Percentiles rank a stretch among this genome's conserved stretches.
These are phyloP conservation scores for Euspilapteryx auroguttella DNA, from an alignment of 2,888 invertebrate species.

Conservation along the genomic window DNA sequence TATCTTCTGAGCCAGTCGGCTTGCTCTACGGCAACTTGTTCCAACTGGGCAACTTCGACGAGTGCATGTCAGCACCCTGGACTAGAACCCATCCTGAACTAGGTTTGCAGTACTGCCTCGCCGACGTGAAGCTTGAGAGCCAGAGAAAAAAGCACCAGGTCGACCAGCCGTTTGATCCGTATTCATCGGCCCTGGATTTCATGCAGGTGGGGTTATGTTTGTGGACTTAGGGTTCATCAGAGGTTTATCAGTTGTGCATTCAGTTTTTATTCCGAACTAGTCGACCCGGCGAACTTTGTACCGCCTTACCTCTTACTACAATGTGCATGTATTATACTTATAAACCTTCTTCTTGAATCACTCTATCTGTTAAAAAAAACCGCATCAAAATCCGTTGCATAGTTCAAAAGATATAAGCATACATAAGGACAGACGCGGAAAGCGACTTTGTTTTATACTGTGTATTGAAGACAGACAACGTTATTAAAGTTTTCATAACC, in stretches of 20 bases:
- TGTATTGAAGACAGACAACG: no score
- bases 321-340: no score
- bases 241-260: not conserved
- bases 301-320: no score
- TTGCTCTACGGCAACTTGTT: slow-evolving; percentile 56
- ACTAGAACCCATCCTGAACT: slow-evolving; percentile 21
- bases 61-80: slow-evolving; percentile 50
- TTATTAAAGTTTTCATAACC: no score
- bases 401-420: no score
- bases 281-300: not conserved
- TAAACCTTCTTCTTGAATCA: no score
- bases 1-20: slow-evolving; percentile 59
- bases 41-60: slow-evolving; percentile 65
- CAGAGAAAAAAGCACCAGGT: slow-evolving; percentile 14
- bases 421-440: no score
- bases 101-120: slow-evolving; percentile 46
- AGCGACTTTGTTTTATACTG: no score
- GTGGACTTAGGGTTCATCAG: not conserved
- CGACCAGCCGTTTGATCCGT: slow-evolving; percentile 24
- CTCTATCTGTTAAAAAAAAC: no score
- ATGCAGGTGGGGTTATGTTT: slow-evolving; percentile 28
- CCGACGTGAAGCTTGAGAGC: slow-evolving; percentile 37
- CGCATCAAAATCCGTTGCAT: no score
- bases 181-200: slow-evolving; percentile 40
- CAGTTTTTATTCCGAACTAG: not conserved